Evolutionary conservation across 2,113 vertebrate species (phyloP).

Genomic region (Eolophus roseicapilla): DNA sequence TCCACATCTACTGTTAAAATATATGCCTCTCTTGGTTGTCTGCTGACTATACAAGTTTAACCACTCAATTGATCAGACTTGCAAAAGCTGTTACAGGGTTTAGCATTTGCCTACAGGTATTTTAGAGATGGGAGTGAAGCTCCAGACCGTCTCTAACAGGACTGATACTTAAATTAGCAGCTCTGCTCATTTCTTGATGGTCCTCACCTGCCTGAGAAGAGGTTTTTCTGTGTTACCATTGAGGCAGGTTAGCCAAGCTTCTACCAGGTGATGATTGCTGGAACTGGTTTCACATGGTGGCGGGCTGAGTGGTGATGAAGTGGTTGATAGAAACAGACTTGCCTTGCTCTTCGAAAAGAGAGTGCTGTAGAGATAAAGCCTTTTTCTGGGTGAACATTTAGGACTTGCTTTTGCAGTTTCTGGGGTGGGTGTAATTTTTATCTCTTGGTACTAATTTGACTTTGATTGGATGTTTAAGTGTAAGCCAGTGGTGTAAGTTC

Average conservation of each 20-base stretch:
- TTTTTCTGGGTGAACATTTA: too few relatives aligned
- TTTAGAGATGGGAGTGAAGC: neutral
- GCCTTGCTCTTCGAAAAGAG: rapidly evolving
- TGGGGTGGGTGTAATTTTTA: neutral
- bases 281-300: neutral
- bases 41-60: slow-evolving; percentile 55
- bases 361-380: too few relatives aligned
- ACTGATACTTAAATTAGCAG: neutral
- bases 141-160: neutral
- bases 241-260: neutral
- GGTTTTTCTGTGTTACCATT: neutral
- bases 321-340: neutral
- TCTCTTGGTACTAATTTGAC: rapidly evolving
- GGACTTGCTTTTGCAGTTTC: neutral
- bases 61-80: neutral
- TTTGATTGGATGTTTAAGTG: neutral
- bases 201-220: neutral
- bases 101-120: neutral
- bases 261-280: neutral
- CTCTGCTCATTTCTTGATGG: neutral
- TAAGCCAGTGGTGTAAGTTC: too few relatives aligned
- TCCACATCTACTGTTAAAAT: slow-evolving; percentile 53
- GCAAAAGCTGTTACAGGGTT: neutral
- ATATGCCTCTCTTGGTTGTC: slow-evolving; percentile 36
- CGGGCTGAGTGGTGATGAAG: neutral